Evolutionary conservation across 2,113 vertebrate genomes (phyloP).

Genomic region (Alectura lathami): DNA sequence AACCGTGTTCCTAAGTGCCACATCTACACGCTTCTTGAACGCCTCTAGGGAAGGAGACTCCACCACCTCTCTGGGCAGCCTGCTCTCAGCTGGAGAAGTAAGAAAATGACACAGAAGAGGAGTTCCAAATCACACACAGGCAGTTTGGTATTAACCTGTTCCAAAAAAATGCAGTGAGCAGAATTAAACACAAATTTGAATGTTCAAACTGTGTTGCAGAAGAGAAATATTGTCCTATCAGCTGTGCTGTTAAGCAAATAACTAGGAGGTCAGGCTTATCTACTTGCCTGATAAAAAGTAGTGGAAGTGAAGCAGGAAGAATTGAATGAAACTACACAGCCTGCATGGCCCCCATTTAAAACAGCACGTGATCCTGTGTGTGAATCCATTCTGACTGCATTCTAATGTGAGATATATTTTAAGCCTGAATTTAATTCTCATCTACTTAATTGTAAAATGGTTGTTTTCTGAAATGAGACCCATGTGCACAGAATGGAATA

Average conservation of each 20-base stretch:
- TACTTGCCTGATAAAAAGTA: not conserved
- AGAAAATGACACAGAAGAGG: not conserved
- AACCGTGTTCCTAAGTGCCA: too few species aligned
- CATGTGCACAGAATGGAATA: not conserved
- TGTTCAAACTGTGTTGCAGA: not conserved
- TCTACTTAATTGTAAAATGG: not conserved
- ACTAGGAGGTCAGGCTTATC: fast-evolving
- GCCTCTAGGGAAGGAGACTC: too few species aligned
- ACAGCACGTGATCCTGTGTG: not conserved
- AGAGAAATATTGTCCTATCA: not conserved
- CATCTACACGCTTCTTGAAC: too few species aligned
- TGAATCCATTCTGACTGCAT: not conserved
- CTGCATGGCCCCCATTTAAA: not conserved
- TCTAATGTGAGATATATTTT: not conserved
- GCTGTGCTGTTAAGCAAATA: not conserved
- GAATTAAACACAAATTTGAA: not conserved
- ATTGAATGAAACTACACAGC: not conserved
- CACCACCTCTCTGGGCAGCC: too few species aligned
- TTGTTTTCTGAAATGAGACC: not conserved
- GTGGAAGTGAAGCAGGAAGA: not conserved
- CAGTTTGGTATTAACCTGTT: not conserved
- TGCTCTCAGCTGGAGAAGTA: not conserved
- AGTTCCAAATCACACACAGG: not conserved
- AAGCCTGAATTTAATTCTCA: not conserved
- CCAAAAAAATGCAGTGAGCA: not conserved